These are phyloP conservation scores for Blera fallax DNA, from an alignment of 2,888 invertebrate species.

Conservation along the genomic window DNA sequence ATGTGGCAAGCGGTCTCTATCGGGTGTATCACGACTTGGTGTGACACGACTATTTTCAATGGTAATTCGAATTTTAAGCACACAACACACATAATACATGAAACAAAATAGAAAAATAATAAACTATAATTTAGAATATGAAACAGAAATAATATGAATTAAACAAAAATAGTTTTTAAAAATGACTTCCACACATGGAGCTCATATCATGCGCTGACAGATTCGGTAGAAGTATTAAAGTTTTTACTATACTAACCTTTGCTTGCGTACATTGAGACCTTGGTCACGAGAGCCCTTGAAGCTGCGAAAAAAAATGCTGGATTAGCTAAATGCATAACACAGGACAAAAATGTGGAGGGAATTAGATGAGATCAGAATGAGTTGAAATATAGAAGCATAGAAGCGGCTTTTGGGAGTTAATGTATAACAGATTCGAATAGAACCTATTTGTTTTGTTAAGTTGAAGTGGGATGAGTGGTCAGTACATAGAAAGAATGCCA, in stretches of 20 bases:
- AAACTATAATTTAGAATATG: slow-evolving; percentile 30
- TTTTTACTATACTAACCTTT: slow-evolving; percentile 78
- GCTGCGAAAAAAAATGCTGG: slow-evolving; percentile 78
- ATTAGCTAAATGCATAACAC: slow-evolving; percentile 51
- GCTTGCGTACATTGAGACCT: slow-evolving; percentile 82
- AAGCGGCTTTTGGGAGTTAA: slow-evolving; percentile 10
- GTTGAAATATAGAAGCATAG: slow-evolving; percentile 37
- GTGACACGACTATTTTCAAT: slow-evolving; percentile 89
- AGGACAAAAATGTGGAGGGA: background rate
- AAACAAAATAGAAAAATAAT: slow-evolving; percentile 71
- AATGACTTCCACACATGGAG: slow-evolving; percentile 18
- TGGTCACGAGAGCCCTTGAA: slow-evolving; percentile 86
- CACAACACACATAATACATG: slow-evolving; percentile 73
- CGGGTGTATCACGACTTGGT: slow-evolving; percentile 91
- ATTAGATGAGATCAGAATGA: slow-evolving; percentile 26
- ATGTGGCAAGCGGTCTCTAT: slow-evolving; percentile 91
- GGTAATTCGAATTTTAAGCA: slow-evolving; percentile 65
- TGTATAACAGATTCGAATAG: background rate
- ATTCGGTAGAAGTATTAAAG: background rate
- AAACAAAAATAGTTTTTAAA: slow-evolving; percentile 48
- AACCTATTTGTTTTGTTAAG: slow-evolving; percentile 10
- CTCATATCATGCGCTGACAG: slow-evolving; percentile 23
- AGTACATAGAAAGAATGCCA: background rate
- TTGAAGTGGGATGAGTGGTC: slow-evolving; percentile 17
- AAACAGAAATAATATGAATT: slow-evolving; percentile 59